These are phyloP conservation scores for Acleris holmiana DNA, from an alignment of 2,888 invertebrate genomes.

Conservation along the genomic window DNA sequence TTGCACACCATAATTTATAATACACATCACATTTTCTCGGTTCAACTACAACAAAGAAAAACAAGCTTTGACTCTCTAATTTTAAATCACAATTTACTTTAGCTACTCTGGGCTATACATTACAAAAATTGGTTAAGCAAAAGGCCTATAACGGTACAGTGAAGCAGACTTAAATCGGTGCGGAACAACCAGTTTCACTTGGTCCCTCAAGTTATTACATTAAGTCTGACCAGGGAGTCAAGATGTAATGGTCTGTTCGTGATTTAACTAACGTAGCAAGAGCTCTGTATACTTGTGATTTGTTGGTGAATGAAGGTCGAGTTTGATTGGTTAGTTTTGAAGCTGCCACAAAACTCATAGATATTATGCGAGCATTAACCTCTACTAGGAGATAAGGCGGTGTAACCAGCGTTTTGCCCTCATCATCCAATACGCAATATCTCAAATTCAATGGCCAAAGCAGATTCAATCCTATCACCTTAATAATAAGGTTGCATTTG, in stretches of 20 bases:
- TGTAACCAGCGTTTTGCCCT: too few species aligned
- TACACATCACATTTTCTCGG: conserved; percentile 28
- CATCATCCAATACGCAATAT: too few species aligned
- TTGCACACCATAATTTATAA: conserved; percentile 32
- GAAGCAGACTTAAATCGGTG: conserved; percentile 32
- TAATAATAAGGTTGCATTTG: too few species aligned
- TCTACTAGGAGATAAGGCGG: background rate
- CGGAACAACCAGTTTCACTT: conserved; percentile 7
- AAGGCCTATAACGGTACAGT: conserved; percentile 33
- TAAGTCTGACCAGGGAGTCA: background rate
- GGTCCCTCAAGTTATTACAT: background rate
- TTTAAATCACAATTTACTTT: conserved; percentile 3
- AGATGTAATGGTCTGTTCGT: conserved; percentile 3
- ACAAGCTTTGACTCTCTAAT: background rate
- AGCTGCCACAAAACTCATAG: conserved; percentile 12
- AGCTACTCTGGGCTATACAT: conserved; percentile 14
- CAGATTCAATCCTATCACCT: too few species aligned
- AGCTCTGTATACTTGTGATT: background rate
- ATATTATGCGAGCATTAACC: conserved; percentile 14
- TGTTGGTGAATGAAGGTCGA: background rate
- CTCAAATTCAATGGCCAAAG: too few species aligned
- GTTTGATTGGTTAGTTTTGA: conserved; percentile 20
- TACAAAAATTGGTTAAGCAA: conserved; percentile 37
- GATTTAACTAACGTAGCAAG: background rate
- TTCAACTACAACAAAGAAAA: background rate